A percentile compares a stretch with the other conserved stretches of the same genome.
phyloP scores from a whole-genome alignment of 2,888 invertebrate species.

The Allophyes oxyacanthae region DNA sequence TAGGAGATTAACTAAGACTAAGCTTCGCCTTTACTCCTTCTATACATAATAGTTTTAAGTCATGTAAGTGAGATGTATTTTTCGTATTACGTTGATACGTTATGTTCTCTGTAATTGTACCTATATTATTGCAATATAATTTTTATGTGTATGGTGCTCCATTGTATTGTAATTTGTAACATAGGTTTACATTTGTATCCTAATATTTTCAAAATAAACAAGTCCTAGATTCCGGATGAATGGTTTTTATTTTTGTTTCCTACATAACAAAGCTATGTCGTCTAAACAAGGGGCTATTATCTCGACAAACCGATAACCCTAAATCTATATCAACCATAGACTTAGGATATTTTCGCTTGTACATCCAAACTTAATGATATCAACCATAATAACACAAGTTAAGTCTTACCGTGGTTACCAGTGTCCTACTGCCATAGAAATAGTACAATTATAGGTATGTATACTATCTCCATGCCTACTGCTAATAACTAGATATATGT shows the following conservation, averaged over 20 bases:
- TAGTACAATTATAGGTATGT: no score
- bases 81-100: constrained; percentile 66
- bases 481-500: no score
- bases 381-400: no score
- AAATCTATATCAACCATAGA: no score
- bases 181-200: constrained; percentile 86
- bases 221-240: constrained; percentile 72
- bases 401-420: no score
- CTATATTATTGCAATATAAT: constrained; percentile 76
- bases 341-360: no score
- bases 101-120: constrained; percentile 59
- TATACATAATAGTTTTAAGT: constrained; percentile 73
- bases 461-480: no score
- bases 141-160: constrained; percentile 87
- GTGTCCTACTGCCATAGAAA: no score
- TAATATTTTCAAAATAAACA: constrained; percentile 85
- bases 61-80: constrained; percentile 72
- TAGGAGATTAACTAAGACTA: constrained; percentile 69
- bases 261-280: no score
- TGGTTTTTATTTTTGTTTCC: constrained; percentile 42
- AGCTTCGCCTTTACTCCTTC: constrained; percentile 78
- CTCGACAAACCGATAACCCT: no score
- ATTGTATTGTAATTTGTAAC: constrained; percentile 70
- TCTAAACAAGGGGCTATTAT: no score
- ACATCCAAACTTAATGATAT: no score